These are phyloP conservation scores for Formica aserva DNA, from an alignment of 2,888 invertebrate species.

Conservation along the genomic window DNA sequence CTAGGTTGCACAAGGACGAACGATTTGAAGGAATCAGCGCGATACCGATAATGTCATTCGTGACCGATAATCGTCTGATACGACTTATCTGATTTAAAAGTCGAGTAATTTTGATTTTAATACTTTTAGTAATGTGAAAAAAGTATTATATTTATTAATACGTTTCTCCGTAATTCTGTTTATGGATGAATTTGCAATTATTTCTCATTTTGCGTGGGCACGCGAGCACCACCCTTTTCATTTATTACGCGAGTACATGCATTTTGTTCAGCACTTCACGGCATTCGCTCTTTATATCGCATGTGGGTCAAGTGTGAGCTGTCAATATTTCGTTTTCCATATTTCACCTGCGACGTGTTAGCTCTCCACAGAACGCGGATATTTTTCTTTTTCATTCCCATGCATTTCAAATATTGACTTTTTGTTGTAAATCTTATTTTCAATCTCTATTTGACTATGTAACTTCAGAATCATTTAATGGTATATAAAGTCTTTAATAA, in stretches of 20 bases:
- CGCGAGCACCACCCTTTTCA: neutral
- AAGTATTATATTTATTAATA: neutral
- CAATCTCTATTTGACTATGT: neutral
- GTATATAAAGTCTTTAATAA: neutral
- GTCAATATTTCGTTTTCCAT: slow-evolving; percentile 50
- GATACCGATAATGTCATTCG: neutral
- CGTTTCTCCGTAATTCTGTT: neutral
- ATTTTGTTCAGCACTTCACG: slow-evolving; percentile 30
- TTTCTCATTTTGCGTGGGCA: neutral
- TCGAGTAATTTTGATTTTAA: neutral
- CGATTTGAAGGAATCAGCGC: neutral
- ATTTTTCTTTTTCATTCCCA: slow-evolving; percentile 30
- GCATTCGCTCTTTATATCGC: slow-evolving; percentile 36
- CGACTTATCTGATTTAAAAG: neutral
- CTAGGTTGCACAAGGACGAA: neutral
- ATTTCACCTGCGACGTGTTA: slow-evolving; percentile 36
- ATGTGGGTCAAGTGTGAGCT: slow-evolving; percentile 50
- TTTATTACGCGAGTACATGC: slow-evolving; percentile 40
- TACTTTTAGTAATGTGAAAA: neutral
- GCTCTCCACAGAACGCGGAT: neutral
- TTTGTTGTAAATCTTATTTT: slow-evolving; percentile 32
- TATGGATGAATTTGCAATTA: neutral
- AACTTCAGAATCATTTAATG: neutral
- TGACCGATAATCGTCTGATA: neutral
- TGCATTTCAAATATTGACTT: slow-evolving; percentile 40